Evolutionary conservation across 2,113 vertebrate genomes (phyloP).

Genomic region (Ardeotis arabs): DNA sequence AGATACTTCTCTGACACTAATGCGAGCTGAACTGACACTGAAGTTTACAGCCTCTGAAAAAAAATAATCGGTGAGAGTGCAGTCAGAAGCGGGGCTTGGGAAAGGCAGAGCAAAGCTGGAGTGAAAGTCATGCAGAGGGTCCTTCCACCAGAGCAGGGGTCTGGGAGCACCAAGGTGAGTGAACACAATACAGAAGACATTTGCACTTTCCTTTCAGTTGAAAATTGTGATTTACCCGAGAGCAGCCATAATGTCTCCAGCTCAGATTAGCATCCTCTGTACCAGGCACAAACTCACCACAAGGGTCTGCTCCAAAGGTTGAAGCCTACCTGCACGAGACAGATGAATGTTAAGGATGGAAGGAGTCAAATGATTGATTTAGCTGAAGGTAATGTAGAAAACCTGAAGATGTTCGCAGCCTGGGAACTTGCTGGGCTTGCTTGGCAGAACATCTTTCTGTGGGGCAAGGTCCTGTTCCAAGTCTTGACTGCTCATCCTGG

Average conservation of each 20-base stretch:
- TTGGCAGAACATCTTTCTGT: background rate
- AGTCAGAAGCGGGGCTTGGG: background rate
- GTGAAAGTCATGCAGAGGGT: background rate
- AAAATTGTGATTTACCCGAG: background rate
- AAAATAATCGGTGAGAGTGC: background rate
- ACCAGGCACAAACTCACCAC: background rate
- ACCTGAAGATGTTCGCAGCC: background rate
- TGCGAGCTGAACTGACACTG: background rate
- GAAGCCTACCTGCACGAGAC: background rate
- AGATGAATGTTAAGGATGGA: background rate
- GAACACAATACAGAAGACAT: background rate
- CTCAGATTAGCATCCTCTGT: background rate
- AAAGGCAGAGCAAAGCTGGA: background rate
- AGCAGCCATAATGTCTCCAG: background rate
- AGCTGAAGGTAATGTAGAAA: background rate
- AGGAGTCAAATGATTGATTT: background rate
- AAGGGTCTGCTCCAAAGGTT: background rate
- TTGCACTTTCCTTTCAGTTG: background rate
- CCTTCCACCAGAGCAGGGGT: background rate
- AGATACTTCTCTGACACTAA: slow-evolving; percentile 11
- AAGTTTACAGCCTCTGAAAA: background rate
- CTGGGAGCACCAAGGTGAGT: background rate
- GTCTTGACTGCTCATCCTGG: background rate
- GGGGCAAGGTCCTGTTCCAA: background rate
- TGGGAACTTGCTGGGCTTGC: background rate